A percentile compares a stretch with the other conserved stretches of the same genome.
These are phyloP conservation scores for Ailurus styani DNA, from an alignment of 2,113 vertebrate genomes.

Conservation along the genomic window DNA sequence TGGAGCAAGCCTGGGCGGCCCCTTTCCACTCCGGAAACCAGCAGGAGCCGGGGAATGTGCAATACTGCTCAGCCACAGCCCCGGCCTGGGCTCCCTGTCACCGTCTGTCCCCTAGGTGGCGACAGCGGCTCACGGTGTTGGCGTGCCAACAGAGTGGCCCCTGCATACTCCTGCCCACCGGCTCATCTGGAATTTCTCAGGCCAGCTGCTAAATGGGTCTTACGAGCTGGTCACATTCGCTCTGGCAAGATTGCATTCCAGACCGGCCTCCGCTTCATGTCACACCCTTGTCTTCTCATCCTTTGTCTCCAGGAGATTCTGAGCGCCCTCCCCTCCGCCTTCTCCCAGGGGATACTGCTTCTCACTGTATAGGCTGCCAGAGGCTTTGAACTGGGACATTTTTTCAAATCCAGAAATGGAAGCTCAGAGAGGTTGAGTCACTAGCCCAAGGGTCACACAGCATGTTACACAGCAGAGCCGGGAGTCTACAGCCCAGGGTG, in stretches of 20 bases:
- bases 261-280: neutral
- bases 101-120: constrained; percentile 51
- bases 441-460: neutral
- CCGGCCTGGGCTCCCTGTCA: neutral
- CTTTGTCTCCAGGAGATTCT: neutral
- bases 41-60: constrained; percentile 50
- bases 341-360: neutral
- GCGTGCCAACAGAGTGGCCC: neutral
- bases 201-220: neutral
- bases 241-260: neutral
- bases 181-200: neutral
- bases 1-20: neutral
- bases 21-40: constrained; percentile 61
- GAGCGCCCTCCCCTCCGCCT: neutral
- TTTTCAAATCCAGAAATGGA: neutral
- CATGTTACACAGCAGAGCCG: neutral
- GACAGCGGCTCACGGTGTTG: constrained; percentile 22
- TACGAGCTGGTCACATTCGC: neutral
- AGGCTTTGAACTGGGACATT: neutral
- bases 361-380: neutral
- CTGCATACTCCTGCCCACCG: neutral
- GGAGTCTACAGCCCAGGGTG: neutral
- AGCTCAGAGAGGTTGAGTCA: constrained; percentile 8
- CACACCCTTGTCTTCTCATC: neutral
- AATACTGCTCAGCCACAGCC: neutral